phyloP scores from a whole-genome alignment of 2,797 vertebrate species.

The Squalus acanthias region DNA sequence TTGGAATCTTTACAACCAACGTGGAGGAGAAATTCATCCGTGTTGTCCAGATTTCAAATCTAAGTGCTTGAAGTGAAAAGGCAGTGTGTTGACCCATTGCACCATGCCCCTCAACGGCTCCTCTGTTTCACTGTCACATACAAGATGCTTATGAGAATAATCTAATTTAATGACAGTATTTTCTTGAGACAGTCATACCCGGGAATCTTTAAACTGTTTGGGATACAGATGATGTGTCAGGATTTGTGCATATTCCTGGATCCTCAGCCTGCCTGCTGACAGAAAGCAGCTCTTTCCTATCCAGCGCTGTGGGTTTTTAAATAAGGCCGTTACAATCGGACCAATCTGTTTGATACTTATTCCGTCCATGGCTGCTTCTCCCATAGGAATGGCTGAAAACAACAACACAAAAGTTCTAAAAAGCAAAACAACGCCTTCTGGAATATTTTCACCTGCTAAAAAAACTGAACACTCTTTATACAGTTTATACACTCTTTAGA shows the following conservation, averaged over 20 bases:
- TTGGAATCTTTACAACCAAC: neutral
- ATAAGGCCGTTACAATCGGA: neutral
- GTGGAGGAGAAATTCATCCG: neutral
- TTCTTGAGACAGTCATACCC: constrained; percentile 15
- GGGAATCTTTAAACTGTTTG: constrained; percentile 37
- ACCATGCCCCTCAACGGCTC: neutral
- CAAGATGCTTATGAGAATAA: neutral
- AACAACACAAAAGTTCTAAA: constrained; percentile 3
- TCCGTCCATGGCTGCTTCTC: constrained; percentile 26
- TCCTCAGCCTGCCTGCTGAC: constrained; percentile 35
- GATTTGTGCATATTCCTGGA: constrained; percentile 33
- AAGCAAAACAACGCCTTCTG: neutral
- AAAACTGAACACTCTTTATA: neutral
- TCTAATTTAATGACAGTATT: too few relatives aligned
- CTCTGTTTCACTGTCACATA: neutral
- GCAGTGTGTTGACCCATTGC: neutral
- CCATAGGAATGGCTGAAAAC: constrained; percentile 32
- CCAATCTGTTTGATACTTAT: constrained; percentile 36
- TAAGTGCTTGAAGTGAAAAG: neutral
- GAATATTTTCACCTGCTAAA: neutral
- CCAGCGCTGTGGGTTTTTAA: constrained; percentile 37
- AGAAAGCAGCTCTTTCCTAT: constrained; percentile 38
- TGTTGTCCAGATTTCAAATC: neutral
- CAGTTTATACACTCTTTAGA: neutral
- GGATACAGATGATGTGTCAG: constrained; percentile 25